phyloP scores from a whole-genome alignment of 2,797 vertebrate species.

The Tragelaphus oryx region DNA sequence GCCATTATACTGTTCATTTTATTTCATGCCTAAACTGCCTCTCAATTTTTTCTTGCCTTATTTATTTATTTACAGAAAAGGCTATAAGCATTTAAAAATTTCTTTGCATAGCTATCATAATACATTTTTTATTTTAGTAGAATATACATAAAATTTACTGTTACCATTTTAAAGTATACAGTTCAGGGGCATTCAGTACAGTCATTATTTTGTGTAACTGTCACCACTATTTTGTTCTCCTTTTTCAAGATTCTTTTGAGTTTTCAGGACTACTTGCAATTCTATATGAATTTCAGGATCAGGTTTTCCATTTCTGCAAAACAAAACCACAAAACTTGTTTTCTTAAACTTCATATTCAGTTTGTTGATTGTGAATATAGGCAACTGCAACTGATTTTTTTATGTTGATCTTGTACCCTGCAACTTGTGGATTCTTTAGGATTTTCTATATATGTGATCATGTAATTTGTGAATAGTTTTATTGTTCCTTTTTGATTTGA shows the following conservation, averaged over 20 bases:
- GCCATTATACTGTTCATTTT: neutral
- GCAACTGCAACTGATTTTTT: neutral
- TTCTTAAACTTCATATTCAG: neutral
- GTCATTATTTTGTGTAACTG: neutral
- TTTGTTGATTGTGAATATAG: neutral
- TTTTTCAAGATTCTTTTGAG: neutral
- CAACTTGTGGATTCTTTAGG: neutral
- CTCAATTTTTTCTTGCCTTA: neutral
- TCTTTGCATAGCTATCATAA: neutral
- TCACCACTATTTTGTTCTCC: neutral
- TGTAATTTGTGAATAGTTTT: neutral
- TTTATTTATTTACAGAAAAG: neutral
- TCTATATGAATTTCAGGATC: neutral
- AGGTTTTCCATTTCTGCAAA: neutral
- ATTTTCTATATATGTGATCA: neutral
- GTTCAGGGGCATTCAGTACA: neutral
- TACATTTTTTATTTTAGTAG: neutral
- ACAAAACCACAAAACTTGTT: neutral
- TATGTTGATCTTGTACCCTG: neutral
- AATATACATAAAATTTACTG: neutral
- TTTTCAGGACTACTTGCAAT: neutral
- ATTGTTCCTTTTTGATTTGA: neutral
- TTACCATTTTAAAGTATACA: neutral
- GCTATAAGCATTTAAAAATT: neutral
- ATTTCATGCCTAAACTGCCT: neutral